Conservation (phyloP, 2,888 invertebrate genomes). For the Leptopilina syphax region DNA sequence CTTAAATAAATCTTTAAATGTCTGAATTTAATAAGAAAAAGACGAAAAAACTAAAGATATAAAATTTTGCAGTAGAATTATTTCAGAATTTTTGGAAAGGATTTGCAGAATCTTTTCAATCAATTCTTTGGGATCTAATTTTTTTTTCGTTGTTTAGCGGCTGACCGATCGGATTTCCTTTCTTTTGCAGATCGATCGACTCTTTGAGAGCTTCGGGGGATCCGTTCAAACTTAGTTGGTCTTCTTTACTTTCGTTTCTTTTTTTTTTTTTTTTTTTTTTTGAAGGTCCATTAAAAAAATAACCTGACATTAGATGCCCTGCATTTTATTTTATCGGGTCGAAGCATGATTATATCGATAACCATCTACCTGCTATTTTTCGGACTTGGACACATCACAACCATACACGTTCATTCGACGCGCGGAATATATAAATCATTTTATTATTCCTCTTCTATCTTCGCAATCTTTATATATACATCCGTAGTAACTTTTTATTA, state of each 20-base stretch:
- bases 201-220: slow-evolving; percentile 43
- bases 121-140: background rate
- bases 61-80: no score
- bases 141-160: slow-evolving; percentile 39
- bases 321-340: slow-evolving; percentile 62
- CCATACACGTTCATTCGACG: no score
- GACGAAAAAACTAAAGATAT: background rate
- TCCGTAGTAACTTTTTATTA: slow-evolving; percentile 21
- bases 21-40: no score
- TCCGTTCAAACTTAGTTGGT: slow-evolving; percentile 46
- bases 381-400: slow-evolving; percentile 54
- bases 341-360: slow-evolving; percentile 70
- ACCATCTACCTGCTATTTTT: slow-evolving; percentile 61
- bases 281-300: slow-evolving; percentile 61
- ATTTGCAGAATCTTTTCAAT: slow-evolving; percentile 31
- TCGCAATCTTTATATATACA: slow-evolving; percentile 18
- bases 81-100: background rate
- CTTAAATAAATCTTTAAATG: no score
- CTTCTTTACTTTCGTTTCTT: slow-evolving; percentile 32
- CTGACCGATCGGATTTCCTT: slow-evolving; percentile 53
- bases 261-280: slow-evolving; percentile 8
- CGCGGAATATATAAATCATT: slow-evolving; percentile 30
- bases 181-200: slow-evolving; percentile 48
- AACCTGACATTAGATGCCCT: slow-evolving; percentile 64
- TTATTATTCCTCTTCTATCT: slow-evolving; percentile 27